A percentile compares a stretch with the other conserved stretches of the same genome.
Conservation (phyloP, 2,797 vertebrate genomes). For the Pangasius djambal region DNA sequence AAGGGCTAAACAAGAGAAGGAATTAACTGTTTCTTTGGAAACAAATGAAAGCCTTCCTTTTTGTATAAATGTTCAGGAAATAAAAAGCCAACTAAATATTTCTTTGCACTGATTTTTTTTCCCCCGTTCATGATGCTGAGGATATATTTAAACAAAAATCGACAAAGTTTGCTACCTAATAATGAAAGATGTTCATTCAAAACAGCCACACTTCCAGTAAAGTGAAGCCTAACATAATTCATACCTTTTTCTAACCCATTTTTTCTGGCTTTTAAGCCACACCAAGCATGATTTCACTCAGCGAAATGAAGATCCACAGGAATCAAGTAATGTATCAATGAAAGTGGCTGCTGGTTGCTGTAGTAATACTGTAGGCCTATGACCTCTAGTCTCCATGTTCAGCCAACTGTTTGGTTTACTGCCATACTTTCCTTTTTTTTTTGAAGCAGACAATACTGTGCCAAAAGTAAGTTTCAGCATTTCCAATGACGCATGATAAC, state of each 20-base stretch:
- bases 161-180: not conserved
- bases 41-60: not conserved
- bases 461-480: constrained; percentile 27
- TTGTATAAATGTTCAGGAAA: not conserved
- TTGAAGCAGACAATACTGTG: constrained; percentile 7
- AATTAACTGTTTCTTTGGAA: not conserved
- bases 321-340: not conserved
- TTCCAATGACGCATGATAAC: constrained; percentile 29
- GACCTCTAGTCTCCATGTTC: constrained; percentile 11
- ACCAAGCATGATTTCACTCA: not conserved
- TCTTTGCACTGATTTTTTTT: not conserved
- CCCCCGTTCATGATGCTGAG: not conserved
- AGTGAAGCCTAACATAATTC: not conserved
- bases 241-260: not conserved
- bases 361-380: not conserved
- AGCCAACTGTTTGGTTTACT: constrained; percentile 18
- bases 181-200: not conserved
- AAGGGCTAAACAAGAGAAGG: not conserved
- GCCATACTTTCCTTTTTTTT: not conserved
- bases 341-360: not conserved
- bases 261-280: not conserved
- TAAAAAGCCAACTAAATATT: constrained; percentile 8
- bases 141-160: not conserved
- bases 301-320: not conserved
- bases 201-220: not conserved